These are phyloP conservation scores for Campylomormyrus numenius DNA, from an alignment of 2,113 vertebrate species.

Conservation along the genomic window DNA sequence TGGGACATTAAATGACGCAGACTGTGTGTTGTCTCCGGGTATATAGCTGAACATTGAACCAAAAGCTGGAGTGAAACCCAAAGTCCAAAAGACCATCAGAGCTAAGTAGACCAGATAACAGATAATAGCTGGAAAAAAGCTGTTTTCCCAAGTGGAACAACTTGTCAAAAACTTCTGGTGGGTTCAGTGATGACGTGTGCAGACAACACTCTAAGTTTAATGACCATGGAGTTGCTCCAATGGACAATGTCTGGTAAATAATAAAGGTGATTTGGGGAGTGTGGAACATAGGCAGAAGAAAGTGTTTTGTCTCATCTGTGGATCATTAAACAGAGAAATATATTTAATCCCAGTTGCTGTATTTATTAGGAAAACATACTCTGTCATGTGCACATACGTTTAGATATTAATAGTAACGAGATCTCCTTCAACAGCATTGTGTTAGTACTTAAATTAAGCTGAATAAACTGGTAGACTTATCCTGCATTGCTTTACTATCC, in stretches of 20 bases:
- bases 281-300: background rate
- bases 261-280: background rate
- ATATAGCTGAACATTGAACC: background rate
- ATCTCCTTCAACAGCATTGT: background rate
- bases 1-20: background rate
- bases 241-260: background rate
- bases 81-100: background rate
- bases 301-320: background rate
- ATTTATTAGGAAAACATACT: background rate
- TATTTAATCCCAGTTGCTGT: background rate
- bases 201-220: background rate
- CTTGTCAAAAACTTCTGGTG: background rate
- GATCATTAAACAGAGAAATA: background rate
- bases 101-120: background rate
- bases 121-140: background rate
- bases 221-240: background rate
- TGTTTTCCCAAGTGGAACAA: background rate
- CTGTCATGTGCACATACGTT: background rate
- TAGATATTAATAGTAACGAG: background rate
- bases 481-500: background rate
- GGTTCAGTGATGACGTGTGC: background rate
- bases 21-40: background rate
- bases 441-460: background rate
- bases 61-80: background rate
- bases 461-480: background rate